Conservation (phyloP, 1,140 invertebrate species). For the Drosophila subpulchrella region DNA sequence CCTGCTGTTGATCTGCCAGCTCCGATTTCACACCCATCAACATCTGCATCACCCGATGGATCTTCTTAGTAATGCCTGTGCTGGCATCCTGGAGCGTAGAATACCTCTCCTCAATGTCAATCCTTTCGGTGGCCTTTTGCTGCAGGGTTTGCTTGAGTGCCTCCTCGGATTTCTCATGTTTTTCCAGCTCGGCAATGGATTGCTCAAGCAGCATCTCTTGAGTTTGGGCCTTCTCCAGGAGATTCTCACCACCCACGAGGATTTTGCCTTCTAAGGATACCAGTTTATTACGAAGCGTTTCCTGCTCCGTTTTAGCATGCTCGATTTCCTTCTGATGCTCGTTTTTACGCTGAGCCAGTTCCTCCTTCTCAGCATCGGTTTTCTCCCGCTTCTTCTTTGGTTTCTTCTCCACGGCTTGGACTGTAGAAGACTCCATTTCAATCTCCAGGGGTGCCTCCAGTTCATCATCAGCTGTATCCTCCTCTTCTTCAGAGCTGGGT, state of each 20-base stretch:
- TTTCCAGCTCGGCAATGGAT: conserved; percentile 95
- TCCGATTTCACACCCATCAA: conserved; percentile 94
- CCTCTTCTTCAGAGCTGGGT: conserved; percentile 74
- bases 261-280: conserved; percentile 97
- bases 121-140: conserved; percentile 95
- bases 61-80: conserved; percentile 95
- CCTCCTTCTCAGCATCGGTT: conserved; percentile 87
- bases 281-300: conserved; percentile 93
- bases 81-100: conserved; percentile 97
- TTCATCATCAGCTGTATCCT: conserved; percentile 65
- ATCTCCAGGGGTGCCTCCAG: conserved; percentile 82
- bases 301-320: conserved; percentile 87
- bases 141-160: conserved; percentile 92
- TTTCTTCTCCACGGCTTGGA: conserved; percentile 77
- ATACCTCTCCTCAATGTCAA: conserved; percentile 98
- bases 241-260: conserved; percentile 98
- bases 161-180: conserved; percentile 92
- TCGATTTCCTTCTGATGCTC: conserved; percentile 87
- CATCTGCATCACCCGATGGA: conserved; percentile 94
- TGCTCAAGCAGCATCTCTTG: conserved; percentile 96
- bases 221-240: conserved; percentile 98
- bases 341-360: conserved; percentile 86
- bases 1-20: conserved; percentile 94
- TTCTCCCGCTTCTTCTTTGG: conserved; percentile 86
- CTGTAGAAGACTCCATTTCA: conserved; percentile 84